Evolutionary conservation across 2,797 vertebrate genomes (phyloP).

Genomic region (Oreonectes daqikongensis): DNA sequence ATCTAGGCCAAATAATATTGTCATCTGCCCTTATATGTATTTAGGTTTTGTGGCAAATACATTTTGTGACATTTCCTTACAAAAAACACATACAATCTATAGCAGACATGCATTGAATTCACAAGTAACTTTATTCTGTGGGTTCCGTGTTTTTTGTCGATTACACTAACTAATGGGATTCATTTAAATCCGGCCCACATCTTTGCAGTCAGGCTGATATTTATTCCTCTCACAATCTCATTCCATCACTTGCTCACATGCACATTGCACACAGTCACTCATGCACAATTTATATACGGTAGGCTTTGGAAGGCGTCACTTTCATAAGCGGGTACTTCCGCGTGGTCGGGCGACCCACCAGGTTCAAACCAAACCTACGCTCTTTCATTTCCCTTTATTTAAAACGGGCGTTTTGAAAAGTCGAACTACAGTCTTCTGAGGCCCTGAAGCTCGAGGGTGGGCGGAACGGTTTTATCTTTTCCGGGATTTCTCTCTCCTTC

Average conservation of each 20-base stretch:
- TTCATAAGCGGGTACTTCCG: conserved; percentile 21
- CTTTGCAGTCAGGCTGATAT: neutral
- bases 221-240: neutral
- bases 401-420: neutral
- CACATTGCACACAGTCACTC: neutral
- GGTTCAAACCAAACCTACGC: conserved; percentile 29
- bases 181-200: neutral
- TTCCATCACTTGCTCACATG: neutral
- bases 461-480: conserved; percentile 53
- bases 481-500: conserved; percentile 28
- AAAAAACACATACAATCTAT: neutral
- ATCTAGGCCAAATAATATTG: too few species aligned
- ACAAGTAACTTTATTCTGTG: neutral
- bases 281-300: neutral
- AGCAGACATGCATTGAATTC: neutral
- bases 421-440: conserved; percentile 4
- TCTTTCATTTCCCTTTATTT: conserved; percentile 3
- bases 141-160: neutral
- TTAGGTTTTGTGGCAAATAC: neutral
- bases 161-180: neutral
- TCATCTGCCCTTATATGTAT: too few species aligned
- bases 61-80: neutral
- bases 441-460: conserved; percentile 15
- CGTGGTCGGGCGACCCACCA: neutral
- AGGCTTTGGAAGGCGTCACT: neutral